These are phyloP conservation scores for Drosophila albomicans DNA, from an alignment of 1,140 invertebrate genomes.

Conservation along the genomic window DNA sequence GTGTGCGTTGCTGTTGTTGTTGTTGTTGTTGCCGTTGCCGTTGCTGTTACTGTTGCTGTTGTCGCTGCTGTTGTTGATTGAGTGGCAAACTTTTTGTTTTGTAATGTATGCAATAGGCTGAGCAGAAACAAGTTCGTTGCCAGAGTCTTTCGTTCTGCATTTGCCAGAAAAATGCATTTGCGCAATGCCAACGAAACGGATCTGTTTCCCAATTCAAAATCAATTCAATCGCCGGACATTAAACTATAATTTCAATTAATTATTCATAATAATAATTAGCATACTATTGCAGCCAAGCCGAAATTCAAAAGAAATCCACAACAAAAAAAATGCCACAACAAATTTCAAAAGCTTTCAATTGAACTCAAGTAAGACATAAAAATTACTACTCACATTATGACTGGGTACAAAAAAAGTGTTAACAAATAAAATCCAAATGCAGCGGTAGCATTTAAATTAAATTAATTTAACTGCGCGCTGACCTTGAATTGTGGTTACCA, in stretches of 20 bases:
- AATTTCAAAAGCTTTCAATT: conserved; percentile 1
- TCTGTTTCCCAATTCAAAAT: conserved; percentile 40
- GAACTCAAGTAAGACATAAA: not conserved
- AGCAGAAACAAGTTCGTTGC: conserved; percentile 77
- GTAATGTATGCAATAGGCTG: conserved; percentile 48
- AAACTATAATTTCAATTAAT: conserved; percentile 78
- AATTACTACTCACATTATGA: conserved; percentile 21
- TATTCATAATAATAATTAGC: conserved; percentile 61
- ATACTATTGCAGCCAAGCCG: conserved; percentile 18
- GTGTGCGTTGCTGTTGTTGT: conserved; percentile 67
- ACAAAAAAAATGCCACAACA: not conserved
- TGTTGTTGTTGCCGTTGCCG: not conserved
- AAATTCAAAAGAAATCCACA: not conserved
- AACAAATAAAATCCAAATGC: conserved; percentile 16
- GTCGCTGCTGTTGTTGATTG: conserved; percentile 62
- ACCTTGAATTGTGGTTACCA: conserved; percentile 70
- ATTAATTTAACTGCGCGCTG: conserved; percentile 37
- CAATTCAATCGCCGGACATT: conserved; percentile 22
- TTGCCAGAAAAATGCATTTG: conserved; percentile 45
- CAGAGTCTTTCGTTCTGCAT: conserved; percentile 72
- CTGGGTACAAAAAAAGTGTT: not conserved
- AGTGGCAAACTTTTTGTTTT: conserved; percentile 73
- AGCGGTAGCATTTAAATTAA: conserved; percentile 41
- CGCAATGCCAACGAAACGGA: conserved; percentile 51
- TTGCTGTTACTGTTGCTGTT: conserved; percentile 31